Base-by-base conservation (phyloP, 2,888 invertebrate species). In the Idaea aversata region DNA sequence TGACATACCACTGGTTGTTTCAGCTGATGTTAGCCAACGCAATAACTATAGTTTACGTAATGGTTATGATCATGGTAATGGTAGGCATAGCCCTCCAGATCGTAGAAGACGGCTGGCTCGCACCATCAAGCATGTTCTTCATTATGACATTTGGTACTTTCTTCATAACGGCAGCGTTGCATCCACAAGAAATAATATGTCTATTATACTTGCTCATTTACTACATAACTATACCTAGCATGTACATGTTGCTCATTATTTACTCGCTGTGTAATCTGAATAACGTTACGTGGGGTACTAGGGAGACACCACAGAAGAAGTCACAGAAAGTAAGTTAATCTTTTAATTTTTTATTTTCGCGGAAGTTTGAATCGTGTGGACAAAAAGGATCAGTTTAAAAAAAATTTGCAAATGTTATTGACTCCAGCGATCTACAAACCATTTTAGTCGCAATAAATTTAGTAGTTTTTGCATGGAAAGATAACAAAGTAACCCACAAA, bases 241-340 rank as follows among this genome's bases (percentile, higher is more conserved):
- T 98, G 96, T 99, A 98, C 86, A 95, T 99, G 94, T 90, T 99
- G 81, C 93, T 99, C 64, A 96, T 98, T 73, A 96, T 99, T 65
- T 99, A 98, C 84, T 97, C 98, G 0, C 93, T 98, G 35, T 98
- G 98, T 83, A 99, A 99, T 85, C 94, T 99, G 90, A 97, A 99
- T 85, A 97, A 98, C 79, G 97, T 99, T 4, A 96, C 97, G 1
- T 99, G 99, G 99, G 99, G 99, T 5, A 99, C 99, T 0, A 93
- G 99, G 68, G 99, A 98, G 85, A 95, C 94, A 62, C 93, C 93
- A 0, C 88, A 88, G 75, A 91, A 92, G 79, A 90, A 90, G 68
- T 85, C 87, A 38, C 74, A 75, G 7, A 91, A 91, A 87, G 93
- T 90, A 72, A 74, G 74, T 35, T 36, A 7, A 15, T 34, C 59